These are phyloP conservation scores for Eupithecia insigniata DNA, from an alignment of 2,888 invertebrate species.

Conservation along the genomic window DNA sequence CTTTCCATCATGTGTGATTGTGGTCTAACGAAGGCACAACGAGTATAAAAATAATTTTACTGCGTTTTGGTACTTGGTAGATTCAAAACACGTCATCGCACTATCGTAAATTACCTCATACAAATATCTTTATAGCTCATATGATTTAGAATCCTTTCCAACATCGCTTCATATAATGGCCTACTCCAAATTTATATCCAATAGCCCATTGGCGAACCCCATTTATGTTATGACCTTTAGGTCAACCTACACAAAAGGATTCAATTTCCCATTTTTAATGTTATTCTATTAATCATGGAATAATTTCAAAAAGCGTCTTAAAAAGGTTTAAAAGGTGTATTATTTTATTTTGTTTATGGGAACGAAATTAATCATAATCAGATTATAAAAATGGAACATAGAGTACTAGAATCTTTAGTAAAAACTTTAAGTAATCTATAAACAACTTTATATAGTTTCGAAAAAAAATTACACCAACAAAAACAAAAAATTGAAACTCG, in stretches of 20 bases:
- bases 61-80: not conserved
- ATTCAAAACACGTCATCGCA: not conserved
- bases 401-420: not conserved
- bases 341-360: not conserved
- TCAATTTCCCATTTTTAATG: slow-evolving; percentile 18
- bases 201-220: slow-evolving; percentile 19
- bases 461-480: no score
- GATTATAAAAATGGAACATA: not conserved
- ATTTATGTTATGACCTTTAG: slow-evolving; percentile 19
- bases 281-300: slow-evolving; percentile 7
- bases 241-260: slow-evolving; percentile 19
- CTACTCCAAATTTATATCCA: slow-evolving; percentile 25
- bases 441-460: no score
- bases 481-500: no score
- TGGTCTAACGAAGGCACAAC: no score
- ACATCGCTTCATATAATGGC: slow-evolving; percentile 15
- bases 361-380: not conserved
- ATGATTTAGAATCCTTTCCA: slow-evolving; percentile 18
- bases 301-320: not conserved
- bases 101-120: slow-evolving; percentile 17
- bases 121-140: slow-evolving; percentile 9
- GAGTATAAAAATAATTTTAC: no score
- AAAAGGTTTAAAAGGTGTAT: not conserved
- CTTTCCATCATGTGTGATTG: no score
- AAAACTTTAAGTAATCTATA: not conserved